Base-by-base conservation (phyloP, 2,113 vertebrate genomes). In the Heptranchias perlo region DNA sequence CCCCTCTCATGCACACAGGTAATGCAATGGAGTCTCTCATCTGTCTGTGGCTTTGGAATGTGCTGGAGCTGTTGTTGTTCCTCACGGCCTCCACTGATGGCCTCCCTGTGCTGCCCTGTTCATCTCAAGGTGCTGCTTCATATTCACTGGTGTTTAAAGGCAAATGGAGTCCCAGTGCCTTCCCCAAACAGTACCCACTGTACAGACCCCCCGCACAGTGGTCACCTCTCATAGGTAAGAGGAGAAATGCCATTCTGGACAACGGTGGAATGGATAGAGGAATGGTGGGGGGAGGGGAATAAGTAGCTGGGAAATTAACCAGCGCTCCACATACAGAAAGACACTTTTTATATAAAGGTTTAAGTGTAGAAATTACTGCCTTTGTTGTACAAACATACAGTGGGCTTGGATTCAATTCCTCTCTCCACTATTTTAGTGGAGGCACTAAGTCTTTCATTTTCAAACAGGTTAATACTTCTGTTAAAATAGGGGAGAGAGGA, bases 161-260 rank as follows among this genome's bases (percentile, higher is more conserved):
- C 84, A 97, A 98, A 96, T 98, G 98, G 98, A 98, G 97, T 96
- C 97, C 97, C 3, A 97, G 97, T 97, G 97, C 97, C 58, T 98
- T 98, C 96, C 98, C 98, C 54, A 98, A 98, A 96, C 98, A 98
- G 97, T 98, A 98, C 96, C 98, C 98, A 8, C 96, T 98, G 89
- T 98, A 98, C 97, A 97, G 98, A 0, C 98, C 98, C 18, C 98
- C 98, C 21, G 98, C 98, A 13, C 98, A 98, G 97, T 98, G 98
- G 98, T 98, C 98, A 96, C 98, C 98, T 96, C 97, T 98, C 96
- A 97, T 98, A 96, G 98, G 98, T 98, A 96, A 98, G 98, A 89
- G 54, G n/a, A 14, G 44, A 54, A 95, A 62, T 58, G 16, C 58
- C 54, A 39, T 11, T 14, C n/a, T 64, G 61, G 61, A 44, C 16